Percentiles rank a stretch among this genome's conserved stretches.
These are phyloP conservation scores for Lycaon pictus DNA, from an alignment of 2,113 vertebrate genomes.

Conservation along the genomic window DNA sequence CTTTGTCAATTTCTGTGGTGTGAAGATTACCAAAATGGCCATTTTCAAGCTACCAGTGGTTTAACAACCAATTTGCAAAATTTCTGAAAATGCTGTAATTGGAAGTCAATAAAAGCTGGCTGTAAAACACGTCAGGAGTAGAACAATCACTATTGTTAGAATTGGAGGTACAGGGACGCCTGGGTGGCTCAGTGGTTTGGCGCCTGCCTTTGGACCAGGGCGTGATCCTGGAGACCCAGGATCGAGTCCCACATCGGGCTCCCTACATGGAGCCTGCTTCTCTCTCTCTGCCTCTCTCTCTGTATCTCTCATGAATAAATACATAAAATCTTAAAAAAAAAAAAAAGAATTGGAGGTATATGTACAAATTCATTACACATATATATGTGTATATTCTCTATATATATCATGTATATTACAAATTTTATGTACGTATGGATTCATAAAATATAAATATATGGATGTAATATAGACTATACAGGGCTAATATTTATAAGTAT, in stretches of 20 bases:
- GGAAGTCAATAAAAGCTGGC: neutral
- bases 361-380: neutral
- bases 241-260: no score
- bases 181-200: no score
- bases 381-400: neutral
- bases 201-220: no score
- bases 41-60: neutral
- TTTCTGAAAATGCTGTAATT: neutral
- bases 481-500: neutral
- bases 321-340: no score
- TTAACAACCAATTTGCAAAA: neutral
- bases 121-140: neutral
- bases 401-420: neutral
- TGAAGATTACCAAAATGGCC: neutral
- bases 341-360: neutral
- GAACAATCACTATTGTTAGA: neutral
- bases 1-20: neutral
- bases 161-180: neutral
- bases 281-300: no score
- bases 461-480: neutral
- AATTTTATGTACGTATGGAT: neutral
- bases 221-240: no score
- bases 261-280: no score
- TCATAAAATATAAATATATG: neutral
- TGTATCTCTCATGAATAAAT: no score